These are phyloP conservation scores for Podargus strigoides DNA, from an alignment of 2,797 vertebrate species.

Conservation along the genomic window DNA sequence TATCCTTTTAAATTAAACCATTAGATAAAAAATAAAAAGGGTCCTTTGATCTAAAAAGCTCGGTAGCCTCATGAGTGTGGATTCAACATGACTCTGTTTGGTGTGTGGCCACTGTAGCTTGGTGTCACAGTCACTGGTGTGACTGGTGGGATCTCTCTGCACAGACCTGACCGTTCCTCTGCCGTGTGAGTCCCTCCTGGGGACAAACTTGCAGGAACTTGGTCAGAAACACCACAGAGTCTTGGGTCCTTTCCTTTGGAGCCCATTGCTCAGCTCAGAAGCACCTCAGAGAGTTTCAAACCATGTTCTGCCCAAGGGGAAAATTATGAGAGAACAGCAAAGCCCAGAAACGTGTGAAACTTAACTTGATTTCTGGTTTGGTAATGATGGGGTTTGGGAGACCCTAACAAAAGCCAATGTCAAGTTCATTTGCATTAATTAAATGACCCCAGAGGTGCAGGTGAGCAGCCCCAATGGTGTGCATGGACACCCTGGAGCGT, in stretches of 20 bases:
- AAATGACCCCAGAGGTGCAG: background rate
- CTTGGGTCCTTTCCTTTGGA: background rate
- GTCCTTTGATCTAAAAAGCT: background rate
- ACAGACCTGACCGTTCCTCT: background rate
- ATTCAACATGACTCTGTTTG: rapidly evolving
- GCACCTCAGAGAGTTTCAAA: background rate
- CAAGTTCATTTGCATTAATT: background rate
- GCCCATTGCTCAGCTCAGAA: background rate
- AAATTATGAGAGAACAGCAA: background rate
- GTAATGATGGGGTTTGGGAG: background rate
- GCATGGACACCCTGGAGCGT: background rate
- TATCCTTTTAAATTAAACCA: background rate
- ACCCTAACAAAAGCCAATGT: background rate
- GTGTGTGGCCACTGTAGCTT: background rate
- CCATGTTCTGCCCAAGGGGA: background rate
- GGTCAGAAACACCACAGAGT: background rate
- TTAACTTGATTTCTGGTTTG: background rate
- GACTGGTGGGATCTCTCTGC: background rate
- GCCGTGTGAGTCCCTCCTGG: rapidly evolving
- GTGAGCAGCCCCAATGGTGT: rapidly evolving
- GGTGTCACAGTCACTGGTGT: background rate
- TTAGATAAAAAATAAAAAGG: background rate
- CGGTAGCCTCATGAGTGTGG: rapidly evolving
- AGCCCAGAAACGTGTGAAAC: background rate
- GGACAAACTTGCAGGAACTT: background rate